Evolutionary conservation across 1,140 invertebrate genomes (phyloP).

Genomic region (Tenebrio molitor): DNA sequence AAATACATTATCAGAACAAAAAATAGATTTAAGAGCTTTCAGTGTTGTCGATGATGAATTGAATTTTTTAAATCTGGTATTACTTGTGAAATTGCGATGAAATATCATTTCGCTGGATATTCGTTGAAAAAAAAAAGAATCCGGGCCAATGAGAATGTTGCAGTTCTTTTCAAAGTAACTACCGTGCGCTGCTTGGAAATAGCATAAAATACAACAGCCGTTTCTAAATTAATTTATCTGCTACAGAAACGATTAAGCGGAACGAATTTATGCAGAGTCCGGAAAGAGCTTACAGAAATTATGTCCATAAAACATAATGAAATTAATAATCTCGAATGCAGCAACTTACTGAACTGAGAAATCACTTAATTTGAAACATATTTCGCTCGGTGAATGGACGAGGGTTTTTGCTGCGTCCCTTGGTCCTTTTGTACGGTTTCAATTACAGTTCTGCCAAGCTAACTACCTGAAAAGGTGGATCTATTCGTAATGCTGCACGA

Average conservation of each 20-base stretch:
- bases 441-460: conserved; percentile 21
- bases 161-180: background rate
- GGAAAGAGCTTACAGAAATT: conserved; percentile 48
- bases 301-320: conserved; percentile 56
- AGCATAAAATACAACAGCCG: conserved; percentile 18
- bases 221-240: conserved; percentile 33
- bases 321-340: conserved; percentile 57
- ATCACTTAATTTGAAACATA: conserved; percentile 57
- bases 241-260: conserved; percentile 33
- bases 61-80: no score
- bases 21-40: no score
- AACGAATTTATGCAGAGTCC: conserved; percentile 30
- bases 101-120: no score
- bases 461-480: conserved; percentile 33
- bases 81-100: no score
- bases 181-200: conserved; percentile 2
- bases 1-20: no score
- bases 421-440: conserved; percentile 23
- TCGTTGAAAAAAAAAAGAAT: no score
- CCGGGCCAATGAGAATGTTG: no score
- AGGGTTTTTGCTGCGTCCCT: conserved; percentile 28
- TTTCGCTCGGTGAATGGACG: conserved; percentile 39
- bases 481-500: conserved; percentile 8
- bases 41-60: no score
- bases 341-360: conserved; percentile 55